Base-by-base conservation (phyloP, 2,113 vertebrate genomes). In the Stigmatopora argus region DNA sequence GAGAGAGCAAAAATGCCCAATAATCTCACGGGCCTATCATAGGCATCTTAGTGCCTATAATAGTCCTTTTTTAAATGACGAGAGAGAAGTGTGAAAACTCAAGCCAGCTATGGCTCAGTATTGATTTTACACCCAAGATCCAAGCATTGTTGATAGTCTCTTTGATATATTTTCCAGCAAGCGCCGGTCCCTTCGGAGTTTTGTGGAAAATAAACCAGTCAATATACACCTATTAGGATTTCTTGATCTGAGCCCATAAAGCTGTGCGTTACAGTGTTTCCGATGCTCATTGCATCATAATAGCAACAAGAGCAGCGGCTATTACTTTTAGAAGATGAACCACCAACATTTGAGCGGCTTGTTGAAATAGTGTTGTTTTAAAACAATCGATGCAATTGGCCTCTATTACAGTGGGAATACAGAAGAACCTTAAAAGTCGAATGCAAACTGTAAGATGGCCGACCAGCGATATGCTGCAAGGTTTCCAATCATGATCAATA, bases 151-250 rank as follows among this genome's bases (percentile, higher is more conserved):
- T 97, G 95, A 98, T 98, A 95, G 96, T 91, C 92, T 95, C 94
- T 85, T 96, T 99, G 95, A 99, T 98, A 95, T 97, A 99, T 99
- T 98, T 99, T 96, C 94, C 93, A 93, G 90, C 93, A 93, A 89
- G 89, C 89, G 89, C 87, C 85, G 64, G 92, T 94, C 93, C 94
- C 95, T 92, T 79, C 90, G 86, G 94, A 95, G 92, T 93, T 94
- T 93, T 94, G 91, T 87, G 70, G 88, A 76, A 91, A 89, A 88
- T 86, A 90, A 94, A 94, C 90, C 92, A 92, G 94, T 98, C 95
- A 96, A 96, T 98, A 98, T 95, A 93, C 91, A 94, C 96, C 96
- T 96, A 98, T 98, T 97, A 98, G 96, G 93, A 95, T 97, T 95
- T 95, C 94, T 97, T 97, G 95, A 98, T 97, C 95, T 96, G 93